A percentile compares a stretch with the other conserved stretches of the same genome.
phyloP scores from a whole-genome alignment of 2,797 vertebrate genomes.

The Odontamblyopus rebecca region DNA sequence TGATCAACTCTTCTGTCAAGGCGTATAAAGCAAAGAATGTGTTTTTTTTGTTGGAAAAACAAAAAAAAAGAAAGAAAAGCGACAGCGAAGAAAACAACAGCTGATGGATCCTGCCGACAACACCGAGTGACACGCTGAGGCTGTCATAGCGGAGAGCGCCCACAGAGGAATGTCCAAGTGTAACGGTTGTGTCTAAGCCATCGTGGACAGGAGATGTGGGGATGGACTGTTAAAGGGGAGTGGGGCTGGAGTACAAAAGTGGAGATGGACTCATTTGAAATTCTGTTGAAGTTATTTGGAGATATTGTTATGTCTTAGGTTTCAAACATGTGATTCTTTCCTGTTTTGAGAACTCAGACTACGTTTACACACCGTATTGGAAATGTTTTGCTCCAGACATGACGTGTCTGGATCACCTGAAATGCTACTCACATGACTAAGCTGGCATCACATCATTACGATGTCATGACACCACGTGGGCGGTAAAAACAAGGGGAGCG shows the following conservation, averaged over 20 bases:
- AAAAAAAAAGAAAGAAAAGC: background rate
- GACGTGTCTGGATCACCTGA: no score
- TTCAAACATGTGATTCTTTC: no score
- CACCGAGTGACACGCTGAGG: constrained; percentile 28
- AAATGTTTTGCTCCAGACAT: no score
- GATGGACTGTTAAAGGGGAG: background rate
- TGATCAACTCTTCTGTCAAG: constrained; percentile 33
- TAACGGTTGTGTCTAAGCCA: constrained; percentile 2
- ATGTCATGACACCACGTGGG: no score
- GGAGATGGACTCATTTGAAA: no score
- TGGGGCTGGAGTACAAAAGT: background rate
- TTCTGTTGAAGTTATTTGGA: no score
- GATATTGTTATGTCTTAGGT: no score
- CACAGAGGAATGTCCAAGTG: constrained; percentile 1
- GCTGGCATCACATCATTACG: no score
- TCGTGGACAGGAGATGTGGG: background rate
- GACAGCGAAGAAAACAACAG: constrained; percentile 27
- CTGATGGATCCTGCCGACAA: constrained; percentile 35
- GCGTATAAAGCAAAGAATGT: constrained; percentile 6
- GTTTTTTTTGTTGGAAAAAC: background rate
- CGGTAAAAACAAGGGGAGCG: no score
- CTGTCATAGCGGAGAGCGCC: background rate
- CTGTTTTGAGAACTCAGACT: no score
- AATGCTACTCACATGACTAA: no score
- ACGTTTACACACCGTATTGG: no score